Percentiles rank a stretch among this genome's conserved stretches.
phyloP scores from a whole-genome alignment of 1,140 invertebrate genomes.

The Acromyrmex echinatior region DNA sequence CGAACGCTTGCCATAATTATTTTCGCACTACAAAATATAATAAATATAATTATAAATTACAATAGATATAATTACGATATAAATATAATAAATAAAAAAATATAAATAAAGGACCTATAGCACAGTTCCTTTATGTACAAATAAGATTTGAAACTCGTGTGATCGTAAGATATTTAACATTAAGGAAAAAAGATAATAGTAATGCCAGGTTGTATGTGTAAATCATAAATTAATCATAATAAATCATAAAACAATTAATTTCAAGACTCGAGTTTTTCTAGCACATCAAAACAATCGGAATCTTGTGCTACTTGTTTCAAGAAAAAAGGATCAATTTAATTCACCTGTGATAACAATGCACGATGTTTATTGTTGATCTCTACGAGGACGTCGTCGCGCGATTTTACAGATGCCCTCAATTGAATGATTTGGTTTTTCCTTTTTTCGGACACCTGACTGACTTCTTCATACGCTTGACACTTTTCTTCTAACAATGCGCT shows the following conservation, averaged over 20 bases:
- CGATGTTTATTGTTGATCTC: constrained; percentile 85
- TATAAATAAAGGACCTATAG: no score
- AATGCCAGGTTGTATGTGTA: not conserved
- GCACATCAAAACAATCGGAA: not conserved
- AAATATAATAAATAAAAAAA: no score
- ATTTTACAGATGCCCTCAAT: constrained; percentile 82
- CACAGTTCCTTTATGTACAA: no score
- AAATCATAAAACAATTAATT: not conserved
- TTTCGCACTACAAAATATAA: constrained; percentile 80
- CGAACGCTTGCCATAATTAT: constrained; percentile 78
- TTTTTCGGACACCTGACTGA: constrained; percentile 80
- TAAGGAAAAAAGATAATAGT: no score
- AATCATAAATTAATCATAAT: not conserved
- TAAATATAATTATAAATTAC: not conserved
- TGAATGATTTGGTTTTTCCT: constrained; percentile 84
- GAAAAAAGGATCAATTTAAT: constrained; percentile 21
- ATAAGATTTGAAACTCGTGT: no score
- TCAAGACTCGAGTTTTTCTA: not conserved
- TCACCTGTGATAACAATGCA: constrained; percentile 81
- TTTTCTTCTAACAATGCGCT: constrained; percentile 80
- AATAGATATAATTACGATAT: not conserved
- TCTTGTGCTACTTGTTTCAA: not conserved
- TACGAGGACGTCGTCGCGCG: constrained; percentile 82
- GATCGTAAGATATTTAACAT: no score
- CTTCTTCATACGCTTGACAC: constrained; percentile 79